These are phyloP conservation scores for Pantherophis guttatus DNA, from an alignment of 2,113 vertebrate species.

Conservation along the genomic window DNA sequence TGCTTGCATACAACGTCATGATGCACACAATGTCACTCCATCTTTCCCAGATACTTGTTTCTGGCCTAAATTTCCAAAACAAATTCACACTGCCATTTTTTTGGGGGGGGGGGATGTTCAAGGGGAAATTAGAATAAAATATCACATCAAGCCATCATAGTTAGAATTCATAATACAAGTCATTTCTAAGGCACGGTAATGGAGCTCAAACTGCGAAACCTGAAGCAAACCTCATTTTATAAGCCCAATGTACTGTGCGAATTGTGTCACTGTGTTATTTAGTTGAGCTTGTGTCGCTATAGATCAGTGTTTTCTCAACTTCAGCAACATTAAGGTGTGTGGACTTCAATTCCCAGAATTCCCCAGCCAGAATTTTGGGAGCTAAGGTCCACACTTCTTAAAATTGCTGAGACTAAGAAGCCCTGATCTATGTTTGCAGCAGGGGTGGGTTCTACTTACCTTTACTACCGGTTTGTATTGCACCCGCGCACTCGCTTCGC, in stretches of 20 bases:
- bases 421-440: neutral
- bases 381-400: neutral
- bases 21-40: neutral
- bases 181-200: neutral
- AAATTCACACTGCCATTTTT: neutral
- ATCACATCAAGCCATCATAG: neutral
- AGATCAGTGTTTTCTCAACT: neutral
- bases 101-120: neutral
- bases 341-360: neutral
- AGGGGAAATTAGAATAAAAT: neutral
- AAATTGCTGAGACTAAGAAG: neutral
- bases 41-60: neutral
- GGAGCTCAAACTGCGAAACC: neutral
- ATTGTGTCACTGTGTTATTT: neutral
- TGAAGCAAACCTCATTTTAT: neutral
- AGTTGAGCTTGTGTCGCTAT: neutral
- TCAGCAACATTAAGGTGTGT: neutral
- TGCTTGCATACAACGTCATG: neutral
- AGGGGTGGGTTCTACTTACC: too few relatives aligned
- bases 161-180: neutral
- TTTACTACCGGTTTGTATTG: too few relatives aligned
- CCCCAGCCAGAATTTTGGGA: neutral
- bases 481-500: too few relatives aligned
- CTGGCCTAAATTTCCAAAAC: neutral
- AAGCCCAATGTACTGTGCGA: neutral